Percentiles rank a stretch among this genome's conserved stretches.
These are phyloP conservation scores for Chloropsis hardwickii DNA, from an alignment of 2,113 vertebrate genomes.

Conservation along the genomic window DNA sequence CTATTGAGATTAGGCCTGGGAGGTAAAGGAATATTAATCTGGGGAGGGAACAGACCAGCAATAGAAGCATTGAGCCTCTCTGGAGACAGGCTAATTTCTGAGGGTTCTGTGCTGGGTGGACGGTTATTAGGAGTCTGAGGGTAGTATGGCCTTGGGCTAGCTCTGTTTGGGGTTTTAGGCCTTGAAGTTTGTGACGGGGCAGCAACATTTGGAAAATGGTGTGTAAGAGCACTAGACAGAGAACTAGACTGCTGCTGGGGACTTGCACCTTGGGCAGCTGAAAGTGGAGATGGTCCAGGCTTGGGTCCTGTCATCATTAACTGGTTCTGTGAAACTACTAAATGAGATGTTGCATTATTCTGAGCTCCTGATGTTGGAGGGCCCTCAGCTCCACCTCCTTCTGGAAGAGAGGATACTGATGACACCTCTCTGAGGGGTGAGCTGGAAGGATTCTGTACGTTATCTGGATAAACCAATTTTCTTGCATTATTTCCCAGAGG, in stretches of 20 bases:
- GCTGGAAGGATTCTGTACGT: slow-evolving; percentile 80
- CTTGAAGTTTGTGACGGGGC: slow-evolving; percentile 90
- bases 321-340: slow-evolving; percentile 84
- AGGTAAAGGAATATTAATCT: slow-evolving; percentile 98
- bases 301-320: slow-evolving; percentile 86
- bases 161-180: slow-evolving; percentile 96
- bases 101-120: slow-evolving; percentile 95
- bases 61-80: slow-evolving; percentile 98
- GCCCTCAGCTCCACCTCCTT: slow-evolving; percentile 70
- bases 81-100: slow-evolving; percentile 96
- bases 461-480: slow-evolving; percentile 89
- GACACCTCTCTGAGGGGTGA: slow-evolving; percentile 82
- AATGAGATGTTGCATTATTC: slow-evolving; percentile 85
- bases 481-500: slow-evolving; percentile 81
- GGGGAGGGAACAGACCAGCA: slow-evolving; percentile 95
- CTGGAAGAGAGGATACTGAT: slow-evolving; percentile 63
- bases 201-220: slow-evolving; percentile 91
- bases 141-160: slow-evolving; percentile 94
- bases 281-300: slow-evolving; percentile 81
- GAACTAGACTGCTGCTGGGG: slow-evolving; percentile 86
- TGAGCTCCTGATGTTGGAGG: slow-evolving; percentile 68
- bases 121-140: slow-evolving; percentile 95
- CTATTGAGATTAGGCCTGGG: slow-evolving; percentile 89
- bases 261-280: slow-evolving; percentile 85
- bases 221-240: slow-evolving; percentile 79